phyloP scores from a whole-genome alignment of 30 jellyfish, hydroid and myxozoan genomes.

The Hydractinia symbiolongicarpus region DNA sequence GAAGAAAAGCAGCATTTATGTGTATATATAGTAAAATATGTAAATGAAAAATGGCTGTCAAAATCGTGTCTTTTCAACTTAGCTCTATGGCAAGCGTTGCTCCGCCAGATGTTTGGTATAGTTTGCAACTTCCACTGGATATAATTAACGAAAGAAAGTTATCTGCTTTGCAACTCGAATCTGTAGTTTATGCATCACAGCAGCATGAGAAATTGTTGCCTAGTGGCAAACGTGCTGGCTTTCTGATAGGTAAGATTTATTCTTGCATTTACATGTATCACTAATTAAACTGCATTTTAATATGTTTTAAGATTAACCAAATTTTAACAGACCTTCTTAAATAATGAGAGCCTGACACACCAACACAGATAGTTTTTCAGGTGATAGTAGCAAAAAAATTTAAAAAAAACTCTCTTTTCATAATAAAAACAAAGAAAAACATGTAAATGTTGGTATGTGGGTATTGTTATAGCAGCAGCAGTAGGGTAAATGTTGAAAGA shows the following conservation, averaged over 20 bases:
- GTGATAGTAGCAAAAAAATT: too few species aligned
- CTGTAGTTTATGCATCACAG: slow-evolving; percentile 98
- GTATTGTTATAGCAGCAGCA: too few species aligned
- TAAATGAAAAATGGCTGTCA: too few species aligned
- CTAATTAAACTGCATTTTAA: neutral
- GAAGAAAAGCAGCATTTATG: too few species aligned
- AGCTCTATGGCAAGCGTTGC: slow-evolving; percentile 99
- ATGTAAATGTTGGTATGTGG: too few species aligned
- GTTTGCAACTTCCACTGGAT: slow-evolving; percentile 63
- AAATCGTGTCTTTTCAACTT: neutral
- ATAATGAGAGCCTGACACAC: neutral
- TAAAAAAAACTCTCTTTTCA: too few species aligned
- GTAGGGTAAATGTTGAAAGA: too few species aligned
- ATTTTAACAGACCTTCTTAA: neutral
- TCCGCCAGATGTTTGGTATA: slow-evolving; percentile 99
- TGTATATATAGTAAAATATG: too few species aligned
- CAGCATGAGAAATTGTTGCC: slow-evolving; percentile 92
- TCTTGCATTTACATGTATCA: neutral
- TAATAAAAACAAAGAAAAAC: too few species aligned
- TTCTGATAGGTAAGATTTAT: slow-evolving; percentile 68
- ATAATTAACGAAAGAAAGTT: slow-evolving; percentile 53
- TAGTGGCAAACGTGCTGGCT: slow-evolving; percentile 97
- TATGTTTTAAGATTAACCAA: neutral
- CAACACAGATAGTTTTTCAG: neutral
- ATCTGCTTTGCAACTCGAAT: slow-evolving; percentile 97